phyloP scores from a whole-genome alignment of 2,888 invertebrate genomes.

The Cantharis rufa region DNA sequence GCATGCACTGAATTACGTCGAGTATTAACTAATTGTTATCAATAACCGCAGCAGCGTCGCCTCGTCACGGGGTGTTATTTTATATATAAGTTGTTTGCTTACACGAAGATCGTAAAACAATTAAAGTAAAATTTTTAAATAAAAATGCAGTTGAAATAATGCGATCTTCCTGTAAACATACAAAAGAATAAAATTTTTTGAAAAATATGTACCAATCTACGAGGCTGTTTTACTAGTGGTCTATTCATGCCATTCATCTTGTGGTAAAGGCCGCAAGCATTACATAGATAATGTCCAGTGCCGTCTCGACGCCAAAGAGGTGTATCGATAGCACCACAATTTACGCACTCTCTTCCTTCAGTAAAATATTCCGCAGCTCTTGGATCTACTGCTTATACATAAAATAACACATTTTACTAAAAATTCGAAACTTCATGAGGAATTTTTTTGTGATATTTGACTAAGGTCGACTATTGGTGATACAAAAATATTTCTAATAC shows the following conservation, averaged over 20 bases:
- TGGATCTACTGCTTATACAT: constrained; percentile 45
- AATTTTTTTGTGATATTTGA: not conserved
- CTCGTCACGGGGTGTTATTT: constrained; percentile 55
- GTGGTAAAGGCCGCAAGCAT: constrained; percentile 98
- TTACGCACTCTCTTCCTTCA: constrained; percentile 97
- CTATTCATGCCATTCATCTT: constrained; percentile 96
- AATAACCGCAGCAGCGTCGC: constrained; percentile 53
- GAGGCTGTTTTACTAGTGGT: constrained; percentile 88
- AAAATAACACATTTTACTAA: not conserved
- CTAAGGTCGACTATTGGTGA: not conserved
- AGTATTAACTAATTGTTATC: constrained; percentile 10
- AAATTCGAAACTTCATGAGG: not conserved
- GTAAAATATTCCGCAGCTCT: constrained; percentile 56
- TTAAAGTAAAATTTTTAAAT: too few relatives aligned
- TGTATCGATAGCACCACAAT: constrained; percentile 95
- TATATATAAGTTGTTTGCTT: constrained; percentile 22
- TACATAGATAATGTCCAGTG: constrained; percentile 98
- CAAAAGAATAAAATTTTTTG: constrained; percentile 9
- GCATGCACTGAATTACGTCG: constrained; percentile 26
- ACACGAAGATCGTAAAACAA: constrained; percentile 18
- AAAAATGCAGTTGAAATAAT: not conserved
- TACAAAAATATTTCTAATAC: not conserved
- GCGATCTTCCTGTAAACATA: constrained; percentile 22
- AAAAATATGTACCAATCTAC: constrained; percentile 74
- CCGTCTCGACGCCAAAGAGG: constrained; percentile 98